These are phyloP conservation scores for Magallana ariakensis DNA, from an alignment of 1,140 invertebrate species.

Conservation along the genomic window DNA sequence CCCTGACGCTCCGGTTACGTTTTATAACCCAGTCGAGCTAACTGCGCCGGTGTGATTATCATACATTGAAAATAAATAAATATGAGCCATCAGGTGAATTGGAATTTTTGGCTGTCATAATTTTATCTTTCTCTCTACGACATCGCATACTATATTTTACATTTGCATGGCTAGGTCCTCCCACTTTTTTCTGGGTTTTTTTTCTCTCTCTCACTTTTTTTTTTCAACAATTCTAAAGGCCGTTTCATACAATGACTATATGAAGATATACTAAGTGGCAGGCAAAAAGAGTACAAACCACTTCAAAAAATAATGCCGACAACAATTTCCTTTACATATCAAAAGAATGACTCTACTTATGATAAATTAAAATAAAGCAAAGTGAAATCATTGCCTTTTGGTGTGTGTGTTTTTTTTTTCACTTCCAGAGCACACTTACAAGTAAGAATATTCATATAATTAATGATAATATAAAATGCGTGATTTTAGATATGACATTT, in stretches of 20 bases:
- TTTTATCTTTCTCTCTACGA: constrained; percentile 6
- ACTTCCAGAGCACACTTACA: not conserved
- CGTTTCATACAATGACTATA: too few relatives aligned
- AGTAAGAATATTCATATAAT: not conserved
- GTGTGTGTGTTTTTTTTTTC: not conserved
- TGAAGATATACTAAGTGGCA: too few relatives aligned
- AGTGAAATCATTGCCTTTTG: too few relatives aligned
- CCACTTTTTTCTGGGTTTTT: not conserved
- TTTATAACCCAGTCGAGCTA: not conserved
- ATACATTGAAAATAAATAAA: constrained; percentile 36
- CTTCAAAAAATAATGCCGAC: too few relatives aligned
- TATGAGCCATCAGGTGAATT: not conserved
- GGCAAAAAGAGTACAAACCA: too few relatives aligned
- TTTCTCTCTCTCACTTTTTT: too few relatives aligned
- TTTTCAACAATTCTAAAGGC: too few relatives aligned
- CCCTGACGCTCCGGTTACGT: not conserved
- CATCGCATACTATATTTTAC: not conserved
- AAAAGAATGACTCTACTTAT: too few relatives aligned
- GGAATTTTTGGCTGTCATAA: constrained; percentile 13
- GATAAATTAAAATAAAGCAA: too few relatives aligned
- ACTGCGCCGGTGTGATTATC: not conserved
- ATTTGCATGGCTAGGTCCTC: not conserved
- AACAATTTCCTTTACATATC: too few relatives aligned
- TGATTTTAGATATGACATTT: too few relatives aligned
- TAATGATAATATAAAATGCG: too few relatives aligned